Conservation (phyloP, 1,140 invertebrate genomes). For the Aphis craccivora region DNA sequence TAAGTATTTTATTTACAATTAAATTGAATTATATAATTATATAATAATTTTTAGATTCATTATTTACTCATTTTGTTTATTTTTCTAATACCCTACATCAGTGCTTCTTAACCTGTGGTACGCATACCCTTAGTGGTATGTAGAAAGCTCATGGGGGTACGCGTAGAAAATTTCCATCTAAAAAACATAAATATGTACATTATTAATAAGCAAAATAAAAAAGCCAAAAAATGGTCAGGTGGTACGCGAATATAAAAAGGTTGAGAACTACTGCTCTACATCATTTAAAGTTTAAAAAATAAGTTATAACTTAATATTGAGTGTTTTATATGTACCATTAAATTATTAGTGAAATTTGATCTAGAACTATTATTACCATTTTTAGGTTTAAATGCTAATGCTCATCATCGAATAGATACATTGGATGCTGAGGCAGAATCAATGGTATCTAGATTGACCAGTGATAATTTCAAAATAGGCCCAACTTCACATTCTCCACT, state of each 20-base stretch:
- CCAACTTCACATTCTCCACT: constrained; percentile 59
- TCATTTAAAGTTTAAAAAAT: background rate
- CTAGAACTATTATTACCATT: background rate
- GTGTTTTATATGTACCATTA: background rate
- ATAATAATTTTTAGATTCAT: background rate
- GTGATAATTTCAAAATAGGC: constrained; percentile 70
- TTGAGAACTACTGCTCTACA: background rate
- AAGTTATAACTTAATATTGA: background rate
- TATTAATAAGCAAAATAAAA: too few relatives aligned
- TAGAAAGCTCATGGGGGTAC: too few relatives aligned
- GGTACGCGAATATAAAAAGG: too few relatives aligned
- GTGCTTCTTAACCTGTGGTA: too few relatives aligned
- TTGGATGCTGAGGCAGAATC: constrained; percentile 77
- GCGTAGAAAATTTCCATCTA: too few relatives aligned
- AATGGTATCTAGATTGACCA: constrained; percentile 77
- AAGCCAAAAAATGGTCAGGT: too few relatives aligned
- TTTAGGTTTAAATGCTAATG: constrained; percentile 64
- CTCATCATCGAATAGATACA: constrained; percentile 66
- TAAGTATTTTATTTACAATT: background rate
- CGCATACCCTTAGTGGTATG: too few relatives aligned
- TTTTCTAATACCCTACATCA: background rate
- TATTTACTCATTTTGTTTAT: background rate
- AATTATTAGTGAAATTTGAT: background rate
- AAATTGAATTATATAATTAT: background rate
- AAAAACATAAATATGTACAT: too few relatives aligned